A percentile compares a stretch with the other conserved stretches of the same genome.
These are phyloP conservation scores for Brachionus rubens DNA, from an alignment of 1,140 invertebrate species.

Conservation along the genomic window DNA sequence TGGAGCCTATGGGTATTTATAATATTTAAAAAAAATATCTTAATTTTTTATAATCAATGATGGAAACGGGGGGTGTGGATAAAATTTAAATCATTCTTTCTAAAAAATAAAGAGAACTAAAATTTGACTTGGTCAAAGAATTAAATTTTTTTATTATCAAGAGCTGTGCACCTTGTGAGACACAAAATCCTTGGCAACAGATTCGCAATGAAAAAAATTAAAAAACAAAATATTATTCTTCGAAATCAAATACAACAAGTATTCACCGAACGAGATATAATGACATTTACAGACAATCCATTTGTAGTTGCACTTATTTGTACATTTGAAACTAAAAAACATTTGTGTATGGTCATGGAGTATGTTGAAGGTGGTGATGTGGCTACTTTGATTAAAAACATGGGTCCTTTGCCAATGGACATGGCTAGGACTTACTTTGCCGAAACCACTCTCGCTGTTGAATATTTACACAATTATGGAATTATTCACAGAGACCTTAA, in stretches of 20 bases:
- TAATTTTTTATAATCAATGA: no score
- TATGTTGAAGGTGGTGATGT: conserved; percentile 99
- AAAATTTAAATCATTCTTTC: no score
- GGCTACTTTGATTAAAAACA: conserved; percentile 87
- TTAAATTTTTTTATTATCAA: conserved; percentile 72
- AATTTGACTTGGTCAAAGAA: no score
- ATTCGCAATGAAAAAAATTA: conserved; percentile 99
- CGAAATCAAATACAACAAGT: conserved; percentile 97
- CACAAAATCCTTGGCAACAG: conserved; percentile 85
- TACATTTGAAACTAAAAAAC: conserved; percentile 67
- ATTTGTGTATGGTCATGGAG: conserved; percentile 97
- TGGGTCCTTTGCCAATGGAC: conserved; percentile 83
- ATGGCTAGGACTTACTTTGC: conserved; percentile 95
- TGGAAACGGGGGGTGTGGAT: no score
- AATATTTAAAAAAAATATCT: conserved; percentile 96
- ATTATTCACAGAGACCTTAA: conserved; percentile 99
- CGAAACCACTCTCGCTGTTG: conserved; percentile 95
- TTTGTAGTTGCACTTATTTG: conserved; percentile 30
- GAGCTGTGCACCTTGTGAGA: conserved; percentile 93
- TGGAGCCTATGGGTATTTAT: conserved; percentile 76
- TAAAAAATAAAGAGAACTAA: no score
- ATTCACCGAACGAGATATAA: conserved; percentile 95
- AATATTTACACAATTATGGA: conserved; percentile 97
- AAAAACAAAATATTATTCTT: conserved; percentile 94
- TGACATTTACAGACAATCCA: conserved; percentile 98